Evolutionary conservation across 37 sponge, comb jelly and placozoan species (phyloP), one percentile per base, ranked within the genome.

Genomic region (Cliona cf. orientalis): DNA sequence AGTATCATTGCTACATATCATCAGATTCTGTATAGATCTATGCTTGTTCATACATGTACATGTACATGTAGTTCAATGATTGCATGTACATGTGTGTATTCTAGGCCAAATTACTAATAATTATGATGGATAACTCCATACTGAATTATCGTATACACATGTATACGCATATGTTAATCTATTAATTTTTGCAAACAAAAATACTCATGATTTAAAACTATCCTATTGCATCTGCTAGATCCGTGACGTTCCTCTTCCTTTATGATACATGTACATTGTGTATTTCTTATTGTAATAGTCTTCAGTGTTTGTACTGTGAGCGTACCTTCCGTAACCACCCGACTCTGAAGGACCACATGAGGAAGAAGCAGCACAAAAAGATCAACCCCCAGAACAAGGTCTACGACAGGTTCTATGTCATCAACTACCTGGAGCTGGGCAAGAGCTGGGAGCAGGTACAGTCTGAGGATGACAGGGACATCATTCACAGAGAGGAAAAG

Each of bases 321-420:
- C 69, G 80, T 42, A 63, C 55, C 25, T 97, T 94, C 76, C 62
- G 80, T 43, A 95, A 97, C 77, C 68, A 69, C 26, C 43, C 75
- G 7, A 97, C 95, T 0, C 88, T 97, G 33, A 88, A 86, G 66
- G 97, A 97, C 12, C 97, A 97, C 88, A 94, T 97, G 97, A 88
- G 97, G 59, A 97, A 97, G 88, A 97, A 97, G 45, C 79, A 87
- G 25, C 97, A 97, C 78, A 86, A 86, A 37, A 97, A 89, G 66
- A 57, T 97, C 31, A 94, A 94, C 59, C 88, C 95, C 0, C 39
- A 69, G 28, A 94, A 97, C 61, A 89, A 74, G 28, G 79, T 33
- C 58, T 91, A 97, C 67, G 97, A 97, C 77, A 88, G 77, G 46
- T 97, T 82, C 58, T 97, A 97, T 75, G 58, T 97, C 46, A 78